Evolutionary conservation across 2,888 invertebrate genomes (phyloP).

Genomic region (Creontiades dilutus): DNA sequence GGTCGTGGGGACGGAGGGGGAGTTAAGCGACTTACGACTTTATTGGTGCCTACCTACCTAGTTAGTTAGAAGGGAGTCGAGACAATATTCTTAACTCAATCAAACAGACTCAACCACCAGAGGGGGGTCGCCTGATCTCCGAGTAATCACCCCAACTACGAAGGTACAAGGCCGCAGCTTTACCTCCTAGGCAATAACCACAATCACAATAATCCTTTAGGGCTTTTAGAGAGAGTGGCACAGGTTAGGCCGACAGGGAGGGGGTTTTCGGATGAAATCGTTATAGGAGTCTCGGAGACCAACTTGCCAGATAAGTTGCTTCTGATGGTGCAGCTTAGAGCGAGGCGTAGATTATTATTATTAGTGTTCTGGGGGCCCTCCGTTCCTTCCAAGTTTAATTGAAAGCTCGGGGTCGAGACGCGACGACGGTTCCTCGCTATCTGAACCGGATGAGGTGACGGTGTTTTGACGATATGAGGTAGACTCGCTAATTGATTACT

Average conservation of each 20-base stretch:
- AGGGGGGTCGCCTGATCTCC: neutral
- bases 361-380: neutral
- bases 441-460: too few species aligned
- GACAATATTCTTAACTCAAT: too few species aligned
- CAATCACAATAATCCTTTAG: slow-evolving; percentile 24
- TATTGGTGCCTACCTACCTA: too few species aligned
- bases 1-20: too few species aligned
- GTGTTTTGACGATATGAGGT: too few species aligned
- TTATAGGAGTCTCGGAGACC: neutral
- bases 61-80: too few species aligned
- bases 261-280: slow-evolving; percentile 21
- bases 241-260: neutral
- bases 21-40: too few species aligned
- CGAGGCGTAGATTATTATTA: slow-evolving; percentile 27
- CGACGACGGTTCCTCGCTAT: neutral
- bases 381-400: neutral
- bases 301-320: slow-evolving; percentile 16
- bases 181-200: slow-evolving; percentile 1
- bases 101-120: too few species aligned
- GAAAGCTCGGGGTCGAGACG: neutral
- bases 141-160: slow-evolving; percentile 18
- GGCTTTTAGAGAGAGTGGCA: slow-evolving; percentile 6
- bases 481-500: too few species aligned
- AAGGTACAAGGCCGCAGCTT: slow-evolving; percentile 17
- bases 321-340: slow-evolving; percentile 27